Conservation (phyloP, 1,140 invertebrate genomes). For the Vollenhovia emeryi region DNA sequence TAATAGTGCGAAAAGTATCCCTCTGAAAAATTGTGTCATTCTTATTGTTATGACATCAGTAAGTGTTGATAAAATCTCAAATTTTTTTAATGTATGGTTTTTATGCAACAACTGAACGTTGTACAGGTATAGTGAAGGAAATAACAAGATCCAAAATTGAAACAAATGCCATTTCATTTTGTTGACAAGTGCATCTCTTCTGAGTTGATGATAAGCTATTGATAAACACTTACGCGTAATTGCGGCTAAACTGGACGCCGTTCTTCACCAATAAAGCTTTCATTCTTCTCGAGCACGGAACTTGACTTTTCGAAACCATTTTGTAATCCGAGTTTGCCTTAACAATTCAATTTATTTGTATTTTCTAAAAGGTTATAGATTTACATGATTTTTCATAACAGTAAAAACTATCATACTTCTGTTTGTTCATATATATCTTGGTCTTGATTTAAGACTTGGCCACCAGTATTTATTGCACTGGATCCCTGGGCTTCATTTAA, state of each 20-base stretch:
- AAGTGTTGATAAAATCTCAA: too few relatives aligned
- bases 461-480: not conserved
- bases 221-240: conserved; percentile 74
- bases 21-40: conserved; percentile 85
- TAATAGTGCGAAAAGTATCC: conserved; percentile 92
- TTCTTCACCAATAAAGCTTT: conserved; percentile 88
- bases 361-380: not conserved
- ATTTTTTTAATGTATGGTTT: too few relatives aligned
- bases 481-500: too few relatives aligned
- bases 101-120: too few relatives aligned
- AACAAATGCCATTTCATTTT: not conserved
- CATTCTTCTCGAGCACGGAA: conserved; percentile 18
- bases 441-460: not conserved
- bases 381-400: not conserved
- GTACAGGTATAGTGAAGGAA: not conserved
- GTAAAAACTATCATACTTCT: not conserved
- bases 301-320: not conserved
- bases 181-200: not conserved
- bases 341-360: conserved; percentile 4
- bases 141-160: not conserved
- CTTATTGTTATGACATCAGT: not conserved
- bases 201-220: not conserved
- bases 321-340: not conserved
- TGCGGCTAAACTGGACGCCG: conserved; percentile 87
- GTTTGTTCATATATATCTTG: not conserved